These are phyloP conservation scores for Synergus japonicus DNA, from an alignment of 2,888 invertebrate species.

Conservation along the genomic window DNA sequence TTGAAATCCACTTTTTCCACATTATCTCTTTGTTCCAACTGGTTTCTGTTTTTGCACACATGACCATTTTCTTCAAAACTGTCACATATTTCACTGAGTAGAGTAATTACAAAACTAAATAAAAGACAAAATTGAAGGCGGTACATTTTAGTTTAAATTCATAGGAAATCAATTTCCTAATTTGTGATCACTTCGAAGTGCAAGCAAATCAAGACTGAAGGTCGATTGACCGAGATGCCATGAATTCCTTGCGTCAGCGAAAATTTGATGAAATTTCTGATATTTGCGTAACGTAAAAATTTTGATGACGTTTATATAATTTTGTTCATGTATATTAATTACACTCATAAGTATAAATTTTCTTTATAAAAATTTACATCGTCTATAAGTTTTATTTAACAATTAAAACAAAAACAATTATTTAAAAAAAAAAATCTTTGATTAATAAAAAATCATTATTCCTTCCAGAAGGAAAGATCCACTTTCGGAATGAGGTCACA, in stretches of 20 bases:
- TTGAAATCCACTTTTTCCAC: not conserved
- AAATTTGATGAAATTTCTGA: not conserved
- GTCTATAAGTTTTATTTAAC: too few relatives aligned
- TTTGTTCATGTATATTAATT: not conserved
- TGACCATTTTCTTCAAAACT: not conserved
- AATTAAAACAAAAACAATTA: too few relatives aligned
- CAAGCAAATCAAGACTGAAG: not conserved
- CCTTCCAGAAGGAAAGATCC: slow-evolving; percentile 83
- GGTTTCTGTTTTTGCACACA: not conserved
- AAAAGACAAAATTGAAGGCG: not conserved
- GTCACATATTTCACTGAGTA: not conserved
- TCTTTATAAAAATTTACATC: not conserved
- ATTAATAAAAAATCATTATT: slow-evolving; percentile 50
- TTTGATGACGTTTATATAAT: not conserved
- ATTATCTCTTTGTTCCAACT: not conserved
- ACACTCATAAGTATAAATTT: not conserved
- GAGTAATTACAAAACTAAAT: not conserved
- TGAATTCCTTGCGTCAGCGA: not conserved
- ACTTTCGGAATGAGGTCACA: slow-evolving; percentile 76
- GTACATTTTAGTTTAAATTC: not conserved
- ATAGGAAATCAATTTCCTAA: not conserved
- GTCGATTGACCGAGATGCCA: not conserved
- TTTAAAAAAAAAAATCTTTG: too few relatives aligned
- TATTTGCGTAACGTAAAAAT: not conserved
- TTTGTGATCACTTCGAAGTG: not conserved